Evolutionary conservation across 2,888 invertebrate genomes (phyloP), one percentile per base, ranked within the genome.

Genomic region (Melipona bicolor): DNA sequence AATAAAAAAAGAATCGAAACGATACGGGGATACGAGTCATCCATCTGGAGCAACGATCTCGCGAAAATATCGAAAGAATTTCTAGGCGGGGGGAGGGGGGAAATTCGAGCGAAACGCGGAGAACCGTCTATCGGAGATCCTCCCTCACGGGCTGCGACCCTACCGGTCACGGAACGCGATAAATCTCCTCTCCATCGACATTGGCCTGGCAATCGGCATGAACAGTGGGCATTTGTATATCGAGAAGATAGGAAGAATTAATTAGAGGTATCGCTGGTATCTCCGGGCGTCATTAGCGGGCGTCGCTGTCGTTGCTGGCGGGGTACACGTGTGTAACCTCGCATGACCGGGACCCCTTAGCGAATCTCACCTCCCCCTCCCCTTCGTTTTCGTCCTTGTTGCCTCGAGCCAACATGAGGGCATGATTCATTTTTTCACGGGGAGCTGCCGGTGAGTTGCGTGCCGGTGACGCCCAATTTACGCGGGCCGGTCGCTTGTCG

Each of bases 221-320:
- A 82, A 88, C 89, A 88, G 79, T 90, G 90, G 91, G 91, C 92
- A 93, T 93, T 93, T 93, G 93, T 93, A 93, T 93, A 93, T 92
- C 93, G 92, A 89, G 89, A 87, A 90, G 93, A 94, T 94, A 93
- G 93, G 92, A 91, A 91, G 93, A 94, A 94, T 94, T 94, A 94
- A 94, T 94, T 94, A 94, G 92, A 93, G 93, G 92, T 94, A 94
- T 94, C 93, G 90, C 90, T 91, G 92, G 91, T 94, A 94, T 94
- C 94, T 93, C 90, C 82, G 88, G 90, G 93, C 93, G 93, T 94
- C 94, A 94, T 94, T 94, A 94, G 94, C 94, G 91, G 93, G 90
- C 91, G 90, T 91, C 88, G 91, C 91, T 91, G 91, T 90, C 88
- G 91, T 87, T 91, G 90, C 85, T 89, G 90, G 81, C 81, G 89